A percentile compares a stretch with the other conserved stretches of the same genome.
These are phyloP conservation scores for Drosophila seguyi DNA, from an alignment of 1,140 invertebrate species.

Conservation along the genomic window DNA sequence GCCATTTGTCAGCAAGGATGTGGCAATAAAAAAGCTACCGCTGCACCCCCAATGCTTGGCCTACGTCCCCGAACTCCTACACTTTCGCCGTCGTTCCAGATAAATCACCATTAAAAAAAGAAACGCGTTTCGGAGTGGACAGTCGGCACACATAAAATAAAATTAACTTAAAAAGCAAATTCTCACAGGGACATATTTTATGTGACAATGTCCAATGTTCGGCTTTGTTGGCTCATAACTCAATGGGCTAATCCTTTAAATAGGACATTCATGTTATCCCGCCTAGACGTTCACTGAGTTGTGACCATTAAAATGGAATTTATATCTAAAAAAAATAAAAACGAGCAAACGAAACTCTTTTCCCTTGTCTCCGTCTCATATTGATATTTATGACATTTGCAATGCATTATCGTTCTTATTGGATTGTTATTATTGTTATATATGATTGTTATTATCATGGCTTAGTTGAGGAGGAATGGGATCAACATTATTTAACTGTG, in stretches of 20 bases:
- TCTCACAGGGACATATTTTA: slow-evolving; percentile 68
- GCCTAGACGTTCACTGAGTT: slow-evolving; percentile 47
- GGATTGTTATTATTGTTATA: slow-evolving; percentile 64
- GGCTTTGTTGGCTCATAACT: slow-evolving; percentile 71
- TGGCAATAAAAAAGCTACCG: slow-evolving; percentile 72
- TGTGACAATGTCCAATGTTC: slow-evolving; percentile 53
- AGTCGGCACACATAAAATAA: slow-evolving; percentile 72
- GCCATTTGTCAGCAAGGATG: slow-evolving; percentile 81
- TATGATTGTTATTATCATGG: slow-evolving; percentile 19
- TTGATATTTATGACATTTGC: slow-evolving; percentile 83
- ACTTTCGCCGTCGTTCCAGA: slow-evolving; percentile 19
- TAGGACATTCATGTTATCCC: slow-evolving; percentile 83
- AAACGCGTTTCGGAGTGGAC: slow-evolving; percentile 55
- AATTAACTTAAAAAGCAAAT: slow-evolving; percentile 85
- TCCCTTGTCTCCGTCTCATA: slow-evolving; percentile 66
- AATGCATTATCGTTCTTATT: slow-evolving; percentile 75
- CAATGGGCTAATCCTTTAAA: slow-evolving; percentile 82
- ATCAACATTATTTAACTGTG: not conserved
- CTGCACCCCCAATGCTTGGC: not conserved
- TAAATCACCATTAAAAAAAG: slow-evolving; percentile 83
- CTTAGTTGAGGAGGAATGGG: not conserved
- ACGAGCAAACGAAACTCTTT: slow-evolving; percentile 23
- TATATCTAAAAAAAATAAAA: slow-evolving; percentile 55
- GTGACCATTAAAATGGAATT: slow-evolving; percentile 82
- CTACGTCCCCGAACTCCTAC: slow-evolving; percentile 27